Percentiles rank a stretch among this genome's conserved stretches.
Conservation (phyloP, 2,888 invertebrate species). For the Cantharis rustica region DNA sequence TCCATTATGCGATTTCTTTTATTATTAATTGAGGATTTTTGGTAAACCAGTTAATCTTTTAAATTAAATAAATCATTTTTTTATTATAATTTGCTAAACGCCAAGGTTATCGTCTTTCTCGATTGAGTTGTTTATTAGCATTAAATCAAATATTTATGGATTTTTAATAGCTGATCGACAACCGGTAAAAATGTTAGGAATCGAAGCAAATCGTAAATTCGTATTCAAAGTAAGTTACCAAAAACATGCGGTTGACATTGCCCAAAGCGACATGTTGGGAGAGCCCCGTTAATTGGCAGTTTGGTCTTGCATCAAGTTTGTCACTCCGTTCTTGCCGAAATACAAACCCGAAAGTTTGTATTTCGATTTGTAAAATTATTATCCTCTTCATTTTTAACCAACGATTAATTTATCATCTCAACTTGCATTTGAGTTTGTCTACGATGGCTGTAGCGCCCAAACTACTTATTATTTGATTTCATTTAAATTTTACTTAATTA, state of each 20-base stretch:
- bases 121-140: not conserved
- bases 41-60: not conserved
- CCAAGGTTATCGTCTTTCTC: not conserved
- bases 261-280: constrained; percentile 25
- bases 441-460: too few species aligned
- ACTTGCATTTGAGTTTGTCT: too few species aligned
- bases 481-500: too few species aligned
- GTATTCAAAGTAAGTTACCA: constrained; percentile 21
- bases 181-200: not conserved
- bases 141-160: not conserved
- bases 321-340: constrained; percentile 21
- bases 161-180: not conserved
- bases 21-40: not conserved
- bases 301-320: constrained; percentile 32
- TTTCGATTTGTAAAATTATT: not conserved
- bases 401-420: too few species aligned
- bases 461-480: too few species aligned
- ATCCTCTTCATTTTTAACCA: not conserved
- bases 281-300: constrained; percentile 36
- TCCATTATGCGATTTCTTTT: not conserved
- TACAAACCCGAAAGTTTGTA: constrained; percentile 13
- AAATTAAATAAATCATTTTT: not conserved
- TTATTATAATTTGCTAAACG: not conserved
- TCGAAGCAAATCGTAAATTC: not conserved
- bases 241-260: constrained; percentile 29